phyloP scores from a whole-genome alignment of 2,113 vertebrate genomes.

The Austrofundulus limnaeus region DNA sequence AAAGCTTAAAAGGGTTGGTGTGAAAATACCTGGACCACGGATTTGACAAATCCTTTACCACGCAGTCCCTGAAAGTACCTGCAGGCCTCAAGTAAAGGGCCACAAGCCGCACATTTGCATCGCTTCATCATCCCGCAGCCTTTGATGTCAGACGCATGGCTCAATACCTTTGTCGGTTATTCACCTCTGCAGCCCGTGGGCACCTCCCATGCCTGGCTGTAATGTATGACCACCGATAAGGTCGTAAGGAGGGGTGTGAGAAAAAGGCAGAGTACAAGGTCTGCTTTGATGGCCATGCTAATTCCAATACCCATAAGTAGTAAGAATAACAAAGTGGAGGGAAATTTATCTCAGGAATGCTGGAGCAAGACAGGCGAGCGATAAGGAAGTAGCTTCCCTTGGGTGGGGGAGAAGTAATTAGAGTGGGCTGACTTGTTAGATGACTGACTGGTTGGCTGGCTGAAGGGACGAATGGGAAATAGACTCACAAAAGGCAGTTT shows the following conservation, averaged over 20 bases:
- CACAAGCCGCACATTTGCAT: slow-evolving; percentile 38
- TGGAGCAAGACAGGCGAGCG: slow-evolving; percentile 67
- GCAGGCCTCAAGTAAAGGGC: slow-evolving; percentile 8
- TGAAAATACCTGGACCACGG: slow-evolving; percentile 33
- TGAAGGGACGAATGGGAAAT: slow-evolving; percentile 38
- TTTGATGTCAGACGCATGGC: slow-evolving; percentile 48
- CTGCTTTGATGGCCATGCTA: slow-evolving; percentile 75
- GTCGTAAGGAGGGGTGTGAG: slow-evolving; percentile 41
- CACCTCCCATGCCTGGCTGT: slow-evolving; percentile 47
- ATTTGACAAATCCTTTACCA: slow-evolving; percentile 29
- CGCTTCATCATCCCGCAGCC: slow-evolving; percentile 34
- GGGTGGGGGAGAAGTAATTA: slow-evolving; percentile 75
- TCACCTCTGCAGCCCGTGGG: slow-evolving; percentile 48
- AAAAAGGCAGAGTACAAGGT: slow-evolving; percentile 57
- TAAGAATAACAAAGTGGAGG: slow-evolving; percentile 76
- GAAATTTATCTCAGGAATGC: slow-evolving; percentile 79
- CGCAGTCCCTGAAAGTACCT: slow-evolving; percentile 36
- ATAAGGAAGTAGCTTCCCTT: slow-evolving; percentile 75
- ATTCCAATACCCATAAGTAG: slow-evolving; percentile 75
- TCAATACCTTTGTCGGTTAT: slow-evolving; percentile 51
- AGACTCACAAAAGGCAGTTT: slow-evolving; percentile 18
- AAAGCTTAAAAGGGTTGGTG: slow-evolving; percentile 28
- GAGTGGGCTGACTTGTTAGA: slow-evolving; percentile 61
- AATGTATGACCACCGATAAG: slow-evolving; percentile 70
- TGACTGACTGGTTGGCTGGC: slow-evolving; percentile 52